Base-by-base conservation (phyloP, 2,113 vertebrate species). In the Hymenochirus boettgeri region DNA sequence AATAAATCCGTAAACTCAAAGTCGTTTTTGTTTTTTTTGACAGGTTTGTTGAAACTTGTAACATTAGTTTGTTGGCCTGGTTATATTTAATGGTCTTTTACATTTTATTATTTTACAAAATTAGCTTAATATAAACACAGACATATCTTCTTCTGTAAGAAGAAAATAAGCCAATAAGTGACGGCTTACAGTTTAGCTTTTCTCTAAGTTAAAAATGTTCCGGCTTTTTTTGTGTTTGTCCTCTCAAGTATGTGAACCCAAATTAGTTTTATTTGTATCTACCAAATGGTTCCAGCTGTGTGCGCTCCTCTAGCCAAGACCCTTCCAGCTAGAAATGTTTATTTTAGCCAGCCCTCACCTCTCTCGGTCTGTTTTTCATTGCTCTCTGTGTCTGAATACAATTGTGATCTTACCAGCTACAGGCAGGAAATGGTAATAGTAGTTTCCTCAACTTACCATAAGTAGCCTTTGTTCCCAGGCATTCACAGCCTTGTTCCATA, bases 361-460 rank as follows among this genome's bases (percentile, higher is more conserved):
- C 70, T 60, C 35, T 6, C 7, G 7, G 22, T 22, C 57, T 65
- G 9, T 70, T 71, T 63, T 63, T 65, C 27, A 54, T 76, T 50
- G 69, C 71, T 57, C 54, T 59, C 18, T 25, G 12, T 54, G 50
- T 63, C 65, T 73, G 70, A 71, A 74, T 72, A 50, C 46, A 0
- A 0, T 35, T 31, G 50, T 51, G 57, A 62, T 64, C 24, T 66
- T 65, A 67, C 55, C 25, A 64, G 8, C 5, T 71, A 12, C 60
- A 15, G 57, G 71, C 69, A 66, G 57, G 63, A 76, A 75, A 25
- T 24, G 0, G 0, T 0, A 0, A 69, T 33, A 57, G 17, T 7
- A n/a, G 15, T 42, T 71, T 66, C 64, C 25, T 33, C 46, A 11
- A 56, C 48, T 75, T 61, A 35, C 71, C 57, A 59, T 42, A 64